Evolutionary conservation across 2,113 vertebrate genomes (phyloP), one percentile per base, ranked within the genome.

Genomic region (Zosterops pallidus): DNA sequence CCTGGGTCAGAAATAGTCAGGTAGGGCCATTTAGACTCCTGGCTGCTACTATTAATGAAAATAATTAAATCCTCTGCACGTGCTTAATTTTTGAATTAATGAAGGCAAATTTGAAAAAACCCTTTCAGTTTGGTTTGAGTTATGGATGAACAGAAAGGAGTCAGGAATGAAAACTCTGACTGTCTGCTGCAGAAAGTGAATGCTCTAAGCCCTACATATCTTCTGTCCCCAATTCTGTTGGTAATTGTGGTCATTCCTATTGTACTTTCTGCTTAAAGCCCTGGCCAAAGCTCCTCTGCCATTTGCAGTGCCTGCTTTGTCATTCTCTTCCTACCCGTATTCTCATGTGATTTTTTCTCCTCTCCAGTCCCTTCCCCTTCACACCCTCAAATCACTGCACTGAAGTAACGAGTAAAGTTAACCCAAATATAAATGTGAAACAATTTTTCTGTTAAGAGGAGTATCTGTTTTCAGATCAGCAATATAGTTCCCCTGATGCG

Each of bases 161-260:
- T 3, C 37, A 62, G 35, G 52, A 94, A 82, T 29, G 22, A 78
- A 46, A 65, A 77, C 9, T 71, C 16, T 1, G 4, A 25, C 14
- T 33, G 10, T 21, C 3, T 0, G 16, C 17, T 69, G 29, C 33
- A 60, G 50, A 59, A 68, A 6, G 3, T 25, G 9, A 25, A 19
- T 46, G 9, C 7, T 65, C 25, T 60, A 56, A 47, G 69, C 33
- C 6, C 28, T 49, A 19, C 9, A 8, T 23, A 22, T 47, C 14
- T 78, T 69, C 29, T 1, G 0, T 17, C 12, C 14, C 15, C 57
- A 29, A 26, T 59, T 7, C 4, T 5, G 0, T 17, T 4, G 3
- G n/a, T 31, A 42, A 3, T 28, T 72, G 42, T 68, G 25, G 52
- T 79, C 21, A 44, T 5, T 62, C 24, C 60, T 31, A 35, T 9